These are phyloP conservation scores for Tychaedon coryphoeus DNA, from an alignment of 2,113 vertebrate genomes.

Conservation along the genomic window DNA sequence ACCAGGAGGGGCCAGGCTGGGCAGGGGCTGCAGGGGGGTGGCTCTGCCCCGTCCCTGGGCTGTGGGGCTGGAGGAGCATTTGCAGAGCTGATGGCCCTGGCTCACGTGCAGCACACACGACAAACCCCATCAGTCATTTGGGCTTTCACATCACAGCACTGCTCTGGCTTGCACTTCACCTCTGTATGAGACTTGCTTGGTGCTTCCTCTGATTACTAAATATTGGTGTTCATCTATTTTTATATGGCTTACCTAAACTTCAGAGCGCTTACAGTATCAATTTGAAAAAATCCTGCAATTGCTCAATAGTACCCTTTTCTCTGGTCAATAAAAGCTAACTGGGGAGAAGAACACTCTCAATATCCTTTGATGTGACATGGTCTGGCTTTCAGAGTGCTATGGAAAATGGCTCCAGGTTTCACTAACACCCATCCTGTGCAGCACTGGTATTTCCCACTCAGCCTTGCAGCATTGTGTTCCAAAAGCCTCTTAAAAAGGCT, in stretches of 20 bases:
- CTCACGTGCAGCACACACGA: background rate
- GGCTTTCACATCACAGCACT: background rate
- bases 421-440: background rate
- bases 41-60: fast-evolving
- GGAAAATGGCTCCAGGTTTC: background rate
- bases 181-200: background rate
- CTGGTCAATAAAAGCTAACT: background rate
- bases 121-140: too few species aligned
- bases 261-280: background rate
- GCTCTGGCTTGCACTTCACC: background rate
- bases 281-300: background rate
- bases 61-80: background rate
- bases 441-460: background rate
- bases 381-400: background rate
- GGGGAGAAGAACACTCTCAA: background rate
- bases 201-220: background rate
- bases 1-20: fast-evolving
- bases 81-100: background rate
- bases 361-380: background rate
- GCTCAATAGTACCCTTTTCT: background rate
- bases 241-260: background rate
- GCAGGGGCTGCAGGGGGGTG: background rate
- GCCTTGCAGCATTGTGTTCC: background rate
- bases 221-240: background rate
- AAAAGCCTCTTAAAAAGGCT: background rate